Base-by-base conservation (phyloP, 2,113 vertebrate genomes). In the Fregetta grallaria region DNA sequence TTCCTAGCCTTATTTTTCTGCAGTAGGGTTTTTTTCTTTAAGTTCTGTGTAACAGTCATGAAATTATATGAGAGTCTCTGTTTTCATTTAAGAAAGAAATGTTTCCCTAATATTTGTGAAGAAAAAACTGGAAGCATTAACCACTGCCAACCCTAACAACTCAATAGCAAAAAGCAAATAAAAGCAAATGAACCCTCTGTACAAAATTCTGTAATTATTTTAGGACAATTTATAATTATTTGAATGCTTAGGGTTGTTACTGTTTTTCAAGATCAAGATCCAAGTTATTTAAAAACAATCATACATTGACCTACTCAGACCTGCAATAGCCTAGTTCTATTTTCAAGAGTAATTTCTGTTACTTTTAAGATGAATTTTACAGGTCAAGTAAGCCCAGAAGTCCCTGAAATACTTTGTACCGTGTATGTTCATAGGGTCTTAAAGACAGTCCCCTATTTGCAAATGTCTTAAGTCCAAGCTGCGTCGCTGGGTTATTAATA, bases 51-150 rank as follows among this genome's bases (percentile, higher is more conserved):
- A 61, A 45, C 0, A 25, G 32, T 47, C 56, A 22, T 47, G 38
- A 82, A 80, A 91, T 94, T 77, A 56, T 22, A 49, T 12, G 52
- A 53, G 12, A 76, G 34, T 15, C 76, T 95, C 94, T 94, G 91
- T 67, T 96, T 96, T 44, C 83, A 59, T 86, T 94, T 89, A 89
- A 86, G 89, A 62, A 44, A 87, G 32, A 92, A 94, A 86, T 34
- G 13, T 44, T 94, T 59, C 82, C 72, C 72, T 95, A 86, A 77
- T 84, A 94, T 86, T 73, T 84, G 55, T 38, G 83, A 62, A 80
- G 65, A 75, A 75, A 55, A 80, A 66, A 61, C 10, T 65, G 42
- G 80, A 58, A 92, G 76, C 61, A 38, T 96, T 72, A 77, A 83
- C 79, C 7, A 0, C n/a, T 50, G 80, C 76, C 72, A 91, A 77